Conservation (phyloP, 1,140 invertebrate genomes). For the Argopecten irradians region DNA sequence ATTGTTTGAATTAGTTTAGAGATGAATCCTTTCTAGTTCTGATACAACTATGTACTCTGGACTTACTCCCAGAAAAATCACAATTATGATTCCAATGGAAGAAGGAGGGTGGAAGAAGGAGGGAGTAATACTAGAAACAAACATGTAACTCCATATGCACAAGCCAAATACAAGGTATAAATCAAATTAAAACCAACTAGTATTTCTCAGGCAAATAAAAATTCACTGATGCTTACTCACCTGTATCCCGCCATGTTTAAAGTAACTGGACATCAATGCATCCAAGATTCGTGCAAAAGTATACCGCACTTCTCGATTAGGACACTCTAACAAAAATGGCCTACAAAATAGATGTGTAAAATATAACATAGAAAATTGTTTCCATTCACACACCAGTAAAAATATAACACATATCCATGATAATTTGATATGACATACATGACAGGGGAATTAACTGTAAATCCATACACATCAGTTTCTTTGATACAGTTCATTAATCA, state of each 20-base stretch:
- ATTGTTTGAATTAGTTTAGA: too few relatives aligned
- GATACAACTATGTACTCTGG: too few relatives aligned
- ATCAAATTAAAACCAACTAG: background rate
- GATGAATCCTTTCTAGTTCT: too few relatives aligned
- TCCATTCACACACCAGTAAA: too few relatives aligned
- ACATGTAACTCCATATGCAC: too few relatives aligned
- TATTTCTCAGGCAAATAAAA: background rate
- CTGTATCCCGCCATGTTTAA: conserved; percentile 70
- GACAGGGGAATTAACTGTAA: too few relatives aligned
- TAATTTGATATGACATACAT: too few relatives aligned
- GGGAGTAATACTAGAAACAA: too few relatives aligned
- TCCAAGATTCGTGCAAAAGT: conserved; percentile 75
- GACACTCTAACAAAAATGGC: conserved; percentile 78
- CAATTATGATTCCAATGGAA: background rate
- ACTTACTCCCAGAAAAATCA: too few relatives aligned
- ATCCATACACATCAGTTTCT: too few relatives aligned
- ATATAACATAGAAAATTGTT: background rate
- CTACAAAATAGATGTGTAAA: conserved; percentile 58
- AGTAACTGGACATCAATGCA: conserved; percentile 68
- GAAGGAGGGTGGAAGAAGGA: background rate
- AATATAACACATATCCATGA: too few relatives aligned
- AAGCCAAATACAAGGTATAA: conserved; percentile 43
- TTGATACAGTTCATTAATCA: too few relatives aligned
- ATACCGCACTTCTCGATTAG: conserved; percentile 75
- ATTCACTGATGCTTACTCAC: conserved; percentile 55